These are phyloP conservation scores for Acanthiza pusilla DNA, from an alignment of 2,797 vertebrate genomes.

Conservation along the genomic window DNA sequence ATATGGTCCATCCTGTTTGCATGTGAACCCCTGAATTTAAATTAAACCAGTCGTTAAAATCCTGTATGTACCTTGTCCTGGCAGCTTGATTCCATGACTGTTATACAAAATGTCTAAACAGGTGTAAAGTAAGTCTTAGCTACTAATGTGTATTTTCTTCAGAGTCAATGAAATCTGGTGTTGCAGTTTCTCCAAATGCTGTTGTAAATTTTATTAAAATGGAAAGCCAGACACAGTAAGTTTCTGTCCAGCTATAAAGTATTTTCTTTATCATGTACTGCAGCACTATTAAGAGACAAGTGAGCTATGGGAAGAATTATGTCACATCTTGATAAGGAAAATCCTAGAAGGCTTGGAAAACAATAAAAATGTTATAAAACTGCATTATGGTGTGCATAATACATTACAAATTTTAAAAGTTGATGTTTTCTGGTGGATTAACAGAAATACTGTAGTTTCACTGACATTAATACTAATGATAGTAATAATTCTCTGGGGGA, in stretches of 20 bases:
- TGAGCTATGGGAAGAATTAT: background rate
- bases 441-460: background rate
- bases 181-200: background rate
- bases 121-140: background rate
- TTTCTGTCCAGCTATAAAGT: background rate
- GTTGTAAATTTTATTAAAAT: conserved; percentile 4
- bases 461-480: background rate
- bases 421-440: background rate
- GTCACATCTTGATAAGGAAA: conserved; percentile 36
- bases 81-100: background rate
- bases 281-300: background rate
- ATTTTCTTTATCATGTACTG: background rate
- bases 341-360: conserved; percentile 38
- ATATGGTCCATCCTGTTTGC: background rate
- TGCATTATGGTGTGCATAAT: background rate
- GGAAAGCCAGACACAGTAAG: background rate
- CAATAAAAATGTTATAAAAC: conserved; percentile 6
- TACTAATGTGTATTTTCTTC: background rate
- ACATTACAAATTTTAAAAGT: conserved; percentile 39
- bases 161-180: background rate
- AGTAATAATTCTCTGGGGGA: background rate
- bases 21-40: background rate
- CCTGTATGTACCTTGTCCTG: background rate
- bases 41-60: background rate
- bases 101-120: background rate